phyloP scores from a whole-genome alignment of 1,140 invertebrate species.

The Drosophila watanabei region DNA sequence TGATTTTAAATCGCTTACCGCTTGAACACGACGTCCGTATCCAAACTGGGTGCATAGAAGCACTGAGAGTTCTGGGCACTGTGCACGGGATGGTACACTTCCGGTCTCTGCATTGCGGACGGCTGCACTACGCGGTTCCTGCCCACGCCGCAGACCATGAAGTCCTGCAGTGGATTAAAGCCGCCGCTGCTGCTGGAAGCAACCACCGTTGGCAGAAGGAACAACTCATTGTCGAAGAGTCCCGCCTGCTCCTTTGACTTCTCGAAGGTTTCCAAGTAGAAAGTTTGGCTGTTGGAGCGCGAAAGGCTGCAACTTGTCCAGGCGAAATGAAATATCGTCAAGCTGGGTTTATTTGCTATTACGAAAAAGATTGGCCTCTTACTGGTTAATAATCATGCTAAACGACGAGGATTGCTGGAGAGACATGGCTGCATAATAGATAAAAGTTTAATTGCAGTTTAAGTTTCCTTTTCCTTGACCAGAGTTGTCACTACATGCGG shows the following conservation, averaged over 20 bases:
- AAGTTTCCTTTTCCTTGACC: background rate
- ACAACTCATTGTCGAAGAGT: background rate
- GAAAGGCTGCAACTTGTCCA: slow-evolving; percentile 13
- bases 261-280: background rate
- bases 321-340: background rate
- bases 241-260: background rate
- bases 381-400: slow-evolving; percentile 33
- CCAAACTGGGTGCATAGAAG: too few relatives aligned
- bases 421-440: slow-evolving; percentile 6
- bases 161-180: background rate
- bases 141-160: background rate
- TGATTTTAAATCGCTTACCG: slow-evolving; percentile 25
- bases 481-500: background rate
- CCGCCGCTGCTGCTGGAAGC: background rate
- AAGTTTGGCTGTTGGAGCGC: slow-evolving; percentile 5
- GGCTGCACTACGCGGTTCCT: background rate
- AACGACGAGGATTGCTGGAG: slow-evolving; percentile 13
- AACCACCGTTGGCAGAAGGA: background rate
- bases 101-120: background rate
- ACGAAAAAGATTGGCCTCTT: background rate
- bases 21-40: too few relatives aligned
- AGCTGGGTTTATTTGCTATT: background rate
- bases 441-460: background rate
- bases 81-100: background rate
- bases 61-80: background rate